These are phyloP conservation scores for Tolypeutes matacus DNA, from an alignment of 2,797 vertebrate genomes.

Conservation along the genomic window DNA sequence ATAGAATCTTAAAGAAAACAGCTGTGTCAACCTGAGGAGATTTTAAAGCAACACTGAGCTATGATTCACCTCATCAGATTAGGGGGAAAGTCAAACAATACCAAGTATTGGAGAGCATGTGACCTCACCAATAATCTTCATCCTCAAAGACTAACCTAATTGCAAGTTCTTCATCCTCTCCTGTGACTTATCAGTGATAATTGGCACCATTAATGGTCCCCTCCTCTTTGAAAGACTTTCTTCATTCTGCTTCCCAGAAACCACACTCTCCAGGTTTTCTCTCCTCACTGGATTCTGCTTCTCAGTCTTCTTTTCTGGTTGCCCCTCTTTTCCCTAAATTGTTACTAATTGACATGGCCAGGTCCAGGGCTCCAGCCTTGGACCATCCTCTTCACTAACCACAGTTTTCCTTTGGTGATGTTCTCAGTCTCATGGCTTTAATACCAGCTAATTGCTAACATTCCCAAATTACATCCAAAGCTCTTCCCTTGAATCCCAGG, in stretches of 20 bases:
- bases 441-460: neutral
- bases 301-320: neutral
- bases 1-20: constrained; percentile 14
- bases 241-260: neutral
- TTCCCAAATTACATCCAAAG: neutral
- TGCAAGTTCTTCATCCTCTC: neutral
- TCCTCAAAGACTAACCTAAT: accelerated
- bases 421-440: neutral
- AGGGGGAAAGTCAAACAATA: neutral
- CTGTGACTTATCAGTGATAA: neutral
- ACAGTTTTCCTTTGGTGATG: neutral
- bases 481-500: neutral
- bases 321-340: neutral
- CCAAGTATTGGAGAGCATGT: accelerated
- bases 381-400: neutral
- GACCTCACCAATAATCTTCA: neutral
- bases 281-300: neutral
- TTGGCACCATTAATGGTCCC: neutral
- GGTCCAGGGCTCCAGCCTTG: neutral
- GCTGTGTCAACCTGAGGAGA: neutral
- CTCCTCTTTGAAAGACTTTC: neutral
- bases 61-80: neutral
- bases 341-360: too few relatives aligned
- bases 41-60: neutral
- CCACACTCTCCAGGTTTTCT: too few relatives aligned